Conservation (phyloP, 2,888 invertebrate species). For the Chymomyza amoena region DNA sequence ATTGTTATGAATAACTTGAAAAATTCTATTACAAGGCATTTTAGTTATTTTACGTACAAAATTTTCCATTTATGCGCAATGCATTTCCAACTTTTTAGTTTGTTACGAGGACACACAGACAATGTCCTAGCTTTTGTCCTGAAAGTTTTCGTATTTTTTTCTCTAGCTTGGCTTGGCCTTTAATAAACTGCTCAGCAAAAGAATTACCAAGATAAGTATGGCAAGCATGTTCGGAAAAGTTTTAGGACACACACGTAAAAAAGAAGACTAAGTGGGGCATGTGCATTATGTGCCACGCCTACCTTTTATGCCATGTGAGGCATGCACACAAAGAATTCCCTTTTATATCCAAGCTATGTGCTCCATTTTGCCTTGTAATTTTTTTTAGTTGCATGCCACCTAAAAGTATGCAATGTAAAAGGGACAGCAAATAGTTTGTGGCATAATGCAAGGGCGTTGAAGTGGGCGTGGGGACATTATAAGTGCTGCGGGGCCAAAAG, state of each 20-base stretch:
- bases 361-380: constrained; percentile 25
- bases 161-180: background rate
- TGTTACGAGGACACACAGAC: background rate
- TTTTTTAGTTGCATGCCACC: background rate
- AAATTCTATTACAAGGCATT: background rate
- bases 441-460: constrained; percentile 16
- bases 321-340: constrained; percentile 43
- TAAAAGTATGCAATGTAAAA: constrained; percentile 26
- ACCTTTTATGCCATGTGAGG: constrained; percentile 13
- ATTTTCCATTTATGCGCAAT: constrained; percentile 63
- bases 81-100: constrained; percentile 45
- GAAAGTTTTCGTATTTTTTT: background rate
- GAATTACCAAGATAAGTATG: constrained; percentile 22
- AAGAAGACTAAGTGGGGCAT: background rate
- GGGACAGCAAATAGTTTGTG: constrained; percentile 18
- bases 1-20: background rate
- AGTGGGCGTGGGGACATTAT: background rate
- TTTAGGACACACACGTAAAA: constrained; percentile 19
- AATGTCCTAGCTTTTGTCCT: constrained; percentile 14
- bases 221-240: constrained; percentile 35
- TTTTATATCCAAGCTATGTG: constrained; percentile 11
- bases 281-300: constrained; percentile 28
- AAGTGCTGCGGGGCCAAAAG: too few species aligned
- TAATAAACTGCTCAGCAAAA: constrained; percentile 29
- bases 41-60: background rate